Conservation (phyloP, 1,140 invertebrate genomes). For the Trichogramma pretiosum region DNA sequence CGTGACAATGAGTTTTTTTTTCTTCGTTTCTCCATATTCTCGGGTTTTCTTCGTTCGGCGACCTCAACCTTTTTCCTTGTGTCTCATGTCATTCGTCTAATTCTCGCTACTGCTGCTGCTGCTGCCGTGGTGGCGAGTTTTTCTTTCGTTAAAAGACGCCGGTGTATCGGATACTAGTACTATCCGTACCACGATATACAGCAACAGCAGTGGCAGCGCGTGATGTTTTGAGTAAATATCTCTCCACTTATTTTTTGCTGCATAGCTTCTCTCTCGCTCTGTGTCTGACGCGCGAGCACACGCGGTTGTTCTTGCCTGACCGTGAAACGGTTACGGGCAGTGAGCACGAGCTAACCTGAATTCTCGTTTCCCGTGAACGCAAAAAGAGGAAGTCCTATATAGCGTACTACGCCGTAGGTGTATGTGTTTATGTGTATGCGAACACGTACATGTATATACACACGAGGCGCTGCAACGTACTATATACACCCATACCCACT, state of each 20-base stretch:
- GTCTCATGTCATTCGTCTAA: not conserved
- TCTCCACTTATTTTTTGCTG: not conserved
- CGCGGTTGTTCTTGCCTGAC: constrained; percentile 10
- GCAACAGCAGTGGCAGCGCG: no score
- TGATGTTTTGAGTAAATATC: constrained; percentile 12
- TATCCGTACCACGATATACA: no score
- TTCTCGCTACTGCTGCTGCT: constrained; percentile 5
- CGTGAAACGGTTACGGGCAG: constrained; percentile 8
- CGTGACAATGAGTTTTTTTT: not conserved
- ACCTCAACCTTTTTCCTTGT: not conserved
- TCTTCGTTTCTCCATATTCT: not conserved
- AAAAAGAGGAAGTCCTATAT: no score
- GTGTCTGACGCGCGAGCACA: not conserved
- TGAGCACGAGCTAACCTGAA: constrained; percentile 14
- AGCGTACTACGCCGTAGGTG: no score
- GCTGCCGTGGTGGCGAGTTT: no score
- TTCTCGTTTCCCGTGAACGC: constrained; percentile 2
- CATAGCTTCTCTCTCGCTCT: not conserved
- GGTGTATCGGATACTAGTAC: no score
- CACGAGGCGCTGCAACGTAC: no score
- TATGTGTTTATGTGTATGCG: no score
- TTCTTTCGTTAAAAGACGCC: constrained; percentile 21
- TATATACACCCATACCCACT: no score
- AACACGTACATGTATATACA: no score
- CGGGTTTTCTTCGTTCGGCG: not conserved